Base-by-base conservation (phyloP, 1,140 invertebrate species). In the Epicauta chinensis region DNA sequence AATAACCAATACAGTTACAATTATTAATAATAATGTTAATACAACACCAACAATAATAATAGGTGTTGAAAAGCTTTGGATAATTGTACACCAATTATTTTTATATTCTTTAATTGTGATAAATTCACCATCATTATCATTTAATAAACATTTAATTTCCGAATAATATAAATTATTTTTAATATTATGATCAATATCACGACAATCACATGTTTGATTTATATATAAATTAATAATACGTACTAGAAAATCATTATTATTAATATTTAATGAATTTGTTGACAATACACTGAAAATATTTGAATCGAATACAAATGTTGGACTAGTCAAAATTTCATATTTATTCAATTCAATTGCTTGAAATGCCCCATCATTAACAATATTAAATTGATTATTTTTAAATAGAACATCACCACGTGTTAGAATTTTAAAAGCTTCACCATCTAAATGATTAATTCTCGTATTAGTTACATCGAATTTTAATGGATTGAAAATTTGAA, bases 251-350 rank as follows among this genome's bases (percentile, higher is more conserved):
- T 76, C 74, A 6, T 69, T 64, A 63, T 85, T 80, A 10, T 11
- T n/a, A 59, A 82, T 76, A 30, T 76, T 67, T 9, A 87, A 64
- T 2, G 83, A 79, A 1, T 75, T 71, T 2, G 77, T 73, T 13
- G 75, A 74, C 58, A 83, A 75, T n/a, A 41, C n/a, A n/a, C 65
- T 62, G 2, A 59, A 66, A 87, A 65, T 7, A 62, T 86, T 86
- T 56, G 83, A 81, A 51, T 82, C 78, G 52, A 88, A 82, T 7
- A 75, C 69, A 2, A 86, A 69, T 41, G 79, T 77, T 60, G 76
- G 68, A 11, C 65, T 51, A 43, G 67, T 63, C 61, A 11, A 12
- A 58, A 51, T 62, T 42, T 72, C 66, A 23, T 80, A 75, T 6
- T 64, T 60, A 41, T 80, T 76, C 0, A 77, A 73, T 10, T 70